phyloP scores from a whole-genome alignment of 2,113 vertebrate species.

The Isichthys henryi region DNA sequence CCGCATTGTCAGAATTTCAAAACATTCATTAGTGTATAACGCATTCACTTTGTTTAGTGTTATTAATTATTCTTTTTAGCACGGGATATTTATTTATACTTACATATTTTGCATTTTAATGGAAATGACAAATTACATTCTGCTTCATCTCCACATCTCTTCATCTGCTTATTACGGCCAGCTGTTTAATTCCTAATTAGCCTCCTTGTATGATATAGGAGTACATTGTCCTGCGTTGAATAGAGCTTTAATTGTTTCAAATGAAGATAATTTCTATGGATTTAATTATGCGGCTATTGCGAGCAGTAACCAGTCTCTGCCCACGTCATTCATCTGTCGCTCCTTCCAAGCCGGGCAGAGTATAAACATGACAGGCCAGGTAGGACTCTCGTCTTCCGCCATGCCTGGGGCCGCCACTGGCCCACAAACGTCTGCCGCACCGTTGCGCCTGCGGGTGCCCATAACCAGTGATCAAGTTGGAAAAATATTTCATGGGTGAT shows the following conservation, averaged over 20 bases:
- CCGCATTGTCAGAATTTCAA: background rate
- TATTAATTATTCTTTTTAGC: background rate
- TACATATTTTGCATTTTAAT: background rate
- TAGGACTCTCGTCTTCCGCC: background rate
- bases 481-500: background rate
- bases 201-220: background rate
- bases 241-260: background rate
- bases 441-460: background rate
- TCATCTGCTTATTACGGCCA: background rate
- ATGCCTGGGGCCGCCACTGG: background rate
- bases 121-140: background rate
- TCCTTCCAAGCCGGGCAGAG: background rate
- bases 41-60: background rate
- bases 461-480: background rate
- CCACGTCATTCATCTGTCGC: background rate
- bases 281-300: background rate
- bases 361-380: background rate
- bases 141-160: background rate
- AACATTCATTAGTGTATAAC: background rate
- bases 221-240: background rate
- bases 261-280: background rate
- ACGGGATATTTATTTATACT: background rate
- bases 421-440: background rate
- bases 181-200: background rate
- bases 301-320: background rate